Evolutionary conservation across 64 coral and sea anemone species (phyloP), one percentile per base, ranked within the genome.

Genomic region (Montipora efflorescens): DNA sequence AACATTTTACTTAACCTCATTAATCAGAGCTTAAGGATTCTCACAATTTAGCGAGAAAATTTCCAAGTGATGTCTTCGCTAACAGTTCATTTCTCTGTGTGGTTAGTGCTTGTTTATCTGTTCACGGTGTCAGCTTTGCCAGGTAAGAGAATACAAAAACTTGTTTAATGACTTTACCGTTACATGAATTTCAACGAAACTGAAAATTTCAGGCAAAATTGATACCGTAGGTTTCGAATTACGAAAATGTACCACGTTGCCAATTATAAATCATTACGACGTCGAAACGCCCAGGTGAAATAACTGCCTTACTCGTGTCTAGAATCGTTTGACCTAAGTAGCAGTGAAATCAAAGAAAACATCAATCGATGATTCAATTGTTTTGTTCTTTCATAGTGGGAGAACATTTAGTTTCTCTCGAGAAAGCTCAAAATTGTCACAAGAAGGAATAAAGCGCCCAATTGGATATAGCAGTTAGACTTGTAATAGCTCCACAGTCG

Each of bases 61-160:
- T 49, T 21, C 3, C 2, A 86, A 21, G 18, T 12, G 61, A 86
- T 71, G 82, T 8, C 11, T 21, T 86, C 14, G 44, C n/a, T 1
- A 18, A 69, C 11, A 1, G 45, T 85, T 85, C 46, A 71, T 50
- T 70, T 85, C 16, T 69, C 64, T 28, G 14, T 71, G 44, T 71
- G 62, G 44, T 49, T 85, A 5, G 16, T 16, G 44, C 64, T 85
- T 85, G 82, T 85, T 85, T 85, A 71, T 70, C 61, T 49, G 5
- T 70, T 85, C 64, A 85, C 82, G 66, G 82, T 85, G 82, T 70
- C 61, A 13, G 82, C 82, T 50, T 22, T 85, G 47, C 82, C 82
- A 85, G 82, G 82, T 85, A 85, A 85, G 80, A 85, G 80, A 66
- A 85, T 3, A n/a, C 16, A 16, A 12, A 25, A 21, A 45, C 18